Conservation (phyloP, 2,888 invertebrate species). For the Hemaris fuciformis region DNA sequence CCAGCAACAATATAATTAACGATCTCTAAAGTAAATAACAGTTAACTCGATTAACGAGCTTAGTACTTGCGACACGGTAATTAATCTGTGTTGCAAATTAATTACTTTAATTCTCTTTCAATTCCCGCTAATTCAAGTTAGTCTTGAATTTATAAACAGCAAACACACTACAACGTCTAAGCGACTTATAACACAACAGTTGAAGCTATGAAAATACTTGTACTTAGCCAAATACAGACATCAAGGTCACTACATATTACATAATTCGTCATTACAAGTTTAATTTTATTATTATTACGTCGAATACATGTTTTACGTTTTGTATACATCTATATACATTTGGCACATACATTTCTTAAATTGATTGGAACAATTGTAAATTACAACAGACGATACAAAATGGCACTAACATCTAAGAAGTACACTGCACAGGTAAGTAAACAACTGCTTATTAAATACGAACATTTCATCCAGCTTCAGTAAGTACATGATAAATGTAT, state of each 20-base stretch:
- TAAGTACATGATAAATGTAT: conserved; percentile 39
- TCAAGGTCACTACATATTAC: neutral
- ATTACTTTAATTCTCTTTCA: neutral
- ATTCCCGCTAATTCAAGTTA: neutral
- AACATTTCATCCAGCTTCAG: conserved; percentile 43
- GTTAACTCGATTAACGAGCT: no score
- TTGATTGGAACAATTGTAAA: conserved; percentile 27
- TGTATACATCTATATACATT: conserved; percentile 33
- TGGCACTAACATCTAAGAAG: conserved; percentile 22
- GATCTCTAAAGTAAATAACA: no score
- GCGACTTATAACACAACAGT: neutral
- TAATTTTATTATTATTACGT: neutral
- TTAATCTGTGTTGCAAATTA: no score
- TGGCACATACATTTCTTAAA: conserved; percentile 51
- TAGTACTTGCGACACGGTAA: no score
- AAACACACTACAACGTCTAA: neutral
- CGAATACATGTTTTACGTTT: neutral
- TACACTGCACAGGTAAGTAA: conserved; percentile 33
- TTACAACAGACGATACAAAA: conserved; percentile 13
- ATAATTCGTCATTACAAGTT: neutral
- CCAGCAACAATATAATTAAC: no score
- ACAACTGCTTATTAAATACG: conserved; percentile 30
- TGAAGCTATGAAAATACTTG: neutral
- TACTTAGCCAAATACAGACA: neutral
- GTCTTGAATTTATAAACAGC: neutral